Conservation (phyloP, 2,888 invertebrate genomes). For the Gymnocheta viridis region DNA sequence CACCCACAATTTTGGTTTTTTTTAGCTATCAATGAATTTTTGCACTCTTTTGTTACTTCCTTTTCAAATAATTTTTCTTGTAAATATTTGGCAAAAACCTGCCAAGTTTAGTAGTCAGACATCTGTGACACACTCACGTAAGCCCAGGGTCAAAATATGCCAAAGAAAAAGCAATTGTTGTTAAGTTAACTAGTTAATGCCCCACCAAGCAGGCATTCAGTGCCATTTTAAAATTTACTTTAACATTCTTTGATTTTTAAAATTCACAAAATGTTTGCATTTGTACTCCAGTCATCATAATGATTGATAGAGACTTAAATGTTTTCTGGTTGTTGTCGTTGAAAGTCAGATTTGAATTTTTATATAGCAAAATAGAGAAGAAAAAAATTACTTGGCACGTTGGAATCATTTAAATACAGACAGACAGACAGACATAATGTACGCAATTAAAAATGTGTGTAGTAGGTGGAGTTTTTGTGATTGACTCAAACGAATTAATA, state of each 20-base stretch:
- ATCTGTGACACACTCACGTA: conserved; percentile 56
- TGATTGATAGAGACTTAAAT: conserved; percentile 44
- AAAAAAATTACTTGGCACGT: neutral
- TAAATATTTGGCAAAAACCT: conserved; percentile 27
- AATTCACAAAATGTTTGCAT: neutral
- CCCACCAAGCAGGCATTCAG: neutral
- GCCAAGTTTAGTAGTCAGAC: conserved; percentile 42
- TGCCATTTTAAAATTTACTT: conserved; percentile 30
- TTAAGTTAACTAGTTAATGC: neutral
- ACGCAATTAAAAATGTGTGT: neutral
- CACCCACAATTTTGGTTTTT: neutral
- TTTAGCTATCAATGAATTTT: conserved; percentile 53
- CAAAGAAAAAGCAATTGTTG: conserved; percentile 24
- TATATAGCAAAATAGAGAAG: neutral
- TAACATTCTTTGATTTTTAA: conserved; percentile 38
- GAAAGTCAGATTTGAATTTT: neutral
- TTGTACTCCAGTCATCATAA: conserved; percentile 15
- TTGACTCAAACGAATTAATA: neutral
- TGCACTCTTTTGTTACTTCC: conserved; percentile 20
- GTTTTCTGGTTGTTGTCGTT: neutral
- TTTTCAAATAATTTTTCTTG: conserved; percentile 1
- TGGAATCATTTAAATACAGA: neutral
- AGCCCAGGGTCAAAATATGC: conserved; percentile 56
- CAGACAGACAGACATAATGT: neutral
- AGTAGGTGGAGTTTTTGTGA: neutral